phyloP scores from a whole-genome alignment of 2,797 vertebrate genomes.

The Peromyscus melanophrys region DNA sequence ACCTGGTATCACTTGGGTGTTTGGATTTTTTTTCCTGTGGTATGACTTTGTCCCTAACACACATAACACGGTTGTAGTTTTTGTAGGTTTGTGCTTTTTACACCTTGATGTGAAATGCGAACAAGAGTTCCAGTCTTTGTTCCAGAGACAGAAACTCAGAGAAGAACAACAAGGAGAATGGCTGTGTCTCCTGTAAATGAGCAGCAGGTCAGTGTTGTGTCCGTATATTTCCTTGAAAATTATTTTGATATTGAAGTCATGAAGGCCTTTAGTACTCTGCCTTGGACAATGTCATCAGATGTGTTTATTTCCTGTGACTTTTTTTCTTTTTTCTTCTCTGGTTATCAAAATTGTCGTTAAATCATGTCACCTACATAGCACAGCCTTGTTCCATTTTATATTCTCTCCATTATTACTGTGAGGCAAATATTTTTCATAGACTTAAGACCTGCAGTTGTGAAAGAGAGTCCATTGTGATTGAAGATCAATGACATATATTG shows the following conservation, averaged over 20 bases:
- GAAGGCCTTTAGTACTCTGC: neutral
- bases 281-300: neutral
- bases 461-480: neutral
- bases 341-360: neutral
- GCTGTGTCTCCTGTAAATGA: neutral
- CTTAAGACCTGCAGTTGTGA: neutral
- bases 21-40: neutral
- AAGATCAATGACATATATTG: neutral
- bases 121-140: neutral
- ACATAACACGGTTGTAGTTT: neutral
- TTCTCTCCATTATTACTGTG: neutral
- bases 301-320: neutral
- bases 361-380: neutral
- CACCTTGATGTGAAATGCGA: neutral
- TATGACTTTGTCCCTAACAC: neutral
- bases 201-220: neutral
- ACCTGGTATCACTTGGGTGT: neutral
- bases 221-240: neutral
- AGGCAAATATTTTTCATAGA: neutral
- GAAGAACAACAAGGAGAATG: neutral
- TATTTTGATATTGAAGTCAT: neutral
- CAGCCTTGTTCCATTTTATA: neutral
- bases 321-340: neutral
- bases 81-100: neutral
- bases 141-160: neutral